These are phyloP conservation scores for Napeogenes inachia DNA, from an alignment of 2,888 invertebrate genomes.

Conservation along the genomic window DNA sequence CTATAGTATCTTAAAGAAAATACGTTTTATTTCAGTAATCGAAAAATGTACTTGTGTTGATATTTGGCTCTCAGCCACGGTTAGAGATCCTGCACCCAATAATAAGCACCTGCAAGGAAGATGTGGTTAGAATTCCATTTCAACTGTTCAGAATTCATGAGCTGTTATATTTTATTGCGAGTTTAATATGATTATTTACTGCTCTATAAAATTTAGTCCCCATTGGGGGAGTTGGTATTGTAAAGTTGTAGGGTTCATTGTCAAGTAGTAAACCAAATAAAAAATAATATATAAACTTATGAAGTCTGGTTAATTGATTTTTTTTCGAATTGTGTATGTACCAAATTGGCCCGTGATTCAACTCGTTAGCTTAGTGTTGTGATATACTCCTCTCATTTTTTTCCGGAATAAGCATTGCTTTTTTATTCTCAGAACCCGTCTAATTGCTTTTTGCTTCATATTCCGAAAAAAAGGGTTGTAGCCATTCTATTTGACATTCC, in stretches of 20 bases:
- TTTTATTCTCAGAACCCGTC: slow-evolving; percentile 35
- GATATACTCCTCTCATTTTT: slow-evolving; percentile 36
- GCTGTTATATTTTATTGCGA: slow-evolving; percentile 24
- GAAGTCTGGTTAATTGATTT: no score
- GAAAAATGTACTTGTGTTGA: slow-evolving; percentile 36
- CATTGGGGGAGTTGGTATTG: neutral
- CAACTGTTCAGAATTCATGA: slow-evolving; percentile 32
- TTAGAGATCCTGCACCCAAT: slow-evolving; percentile 35
- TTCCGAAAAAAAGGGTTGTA: slow-evolving; percentile 20
- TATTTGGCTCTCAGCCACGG: slow-evolving; percentile 50
- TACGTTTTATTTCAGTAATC: slow-evolving; percentile 34
- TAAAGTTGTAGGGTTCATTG: neutral
- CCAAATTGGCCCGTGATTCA: neutral
- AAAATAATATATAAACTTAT: neutral
- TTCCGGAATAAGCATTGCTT: slow-evolving; percentile 42
- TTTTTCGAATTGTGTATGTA: neutral
- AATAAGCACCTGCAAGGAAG: slow-evolving; percentile 41
- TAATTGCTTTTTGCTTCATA: slow-evolving; percentile 32
- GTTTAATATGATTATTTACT: slow-evolving; percentile 23
- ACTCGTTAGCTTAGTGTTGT: no score
- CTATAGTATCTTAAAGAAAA: slow-evolving; percentile 9
- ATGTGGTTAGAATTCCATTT: slow-evolving; percentile 26
- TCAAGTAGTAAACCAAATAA: neutral
- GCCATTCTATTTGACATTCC: slow-evolving; percentile 7
- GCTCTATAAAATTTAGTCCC: slow-evolving; percentile 16